phyloP scores from a whole-genome alignment of 2,797 vertebrate species.

The Trematomus bernacchii region DNA sequence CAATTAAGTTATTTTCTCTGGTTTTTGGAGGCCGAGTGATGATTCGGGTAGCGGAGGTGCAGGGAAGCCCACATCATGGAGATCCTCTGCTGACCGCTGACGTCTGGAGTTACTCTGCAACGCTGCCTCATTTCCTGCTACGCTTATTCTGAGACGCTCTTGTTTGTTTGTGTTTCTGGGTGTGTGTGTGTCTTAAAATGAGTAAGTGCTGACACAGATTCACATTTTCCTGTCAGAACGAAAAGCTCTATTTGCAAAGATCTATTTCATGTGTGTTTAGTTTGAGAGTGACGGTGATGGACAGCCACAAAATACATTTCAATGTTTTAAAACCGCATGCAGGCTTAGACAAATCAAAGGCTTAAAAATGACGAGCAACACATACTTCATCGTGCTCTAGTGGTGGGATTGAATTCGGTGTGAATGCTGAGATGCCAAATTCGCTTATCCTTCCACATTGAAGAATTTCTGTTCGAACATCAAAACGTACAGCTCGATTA shows the following conservation, averaged over 20 bases:
- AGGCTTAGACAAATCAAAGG: conserved; percentile 22
- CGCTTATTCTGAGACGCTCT: conserved; percentile 56
- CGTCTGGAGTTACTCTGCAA: conserved; percentile 63
- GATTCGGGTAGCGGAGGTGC: conserved; percentile 79
- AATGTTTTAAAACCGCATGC: neutral
- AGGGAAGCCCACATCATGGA: conserved; percentile 64
- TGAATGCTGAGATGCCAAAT: neutral
- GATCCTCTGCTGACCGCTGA: conserved; percentile 60
- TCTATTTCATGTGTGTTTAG: conserved; percentile 1
- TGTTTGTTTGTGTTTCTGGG: conserved; percentile 78
- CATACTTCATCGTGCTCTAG: conserved; percentile 1
- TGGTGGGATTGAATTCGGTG: conserved; percentile 1
- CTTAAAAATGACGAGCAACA: conserved; percentile 7
- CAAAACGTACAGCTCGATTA: too few species aligned
- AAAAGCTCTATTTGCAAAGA: conserved; percentile 13
- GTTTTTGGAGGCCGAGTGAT: conserved; percentile 75
- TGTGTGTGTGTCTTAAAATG: conserved; percentile 37
- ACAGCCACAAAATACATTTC: neutral
- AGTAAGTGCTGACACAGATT: conserved; percentile 30
- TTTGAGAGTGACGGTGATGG: conserved; percentile 29
- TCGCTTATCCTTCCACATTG: too few species aligned
- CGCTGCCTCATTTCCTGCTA: conserved; percentile 58
- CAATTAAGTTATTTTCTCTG: conserved; percentile 83
- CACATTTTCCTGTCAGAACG: conserved; percentile 21
- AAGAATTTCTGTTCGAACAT: too few species aligned